Percentiles rank a stretch among this genome's conserved stretches.
These are phyloP conservation scores for Mallotus villosus DNA, from an alignment of 2,797 vertebrate species.

Conservation along the genomic window DNA sequence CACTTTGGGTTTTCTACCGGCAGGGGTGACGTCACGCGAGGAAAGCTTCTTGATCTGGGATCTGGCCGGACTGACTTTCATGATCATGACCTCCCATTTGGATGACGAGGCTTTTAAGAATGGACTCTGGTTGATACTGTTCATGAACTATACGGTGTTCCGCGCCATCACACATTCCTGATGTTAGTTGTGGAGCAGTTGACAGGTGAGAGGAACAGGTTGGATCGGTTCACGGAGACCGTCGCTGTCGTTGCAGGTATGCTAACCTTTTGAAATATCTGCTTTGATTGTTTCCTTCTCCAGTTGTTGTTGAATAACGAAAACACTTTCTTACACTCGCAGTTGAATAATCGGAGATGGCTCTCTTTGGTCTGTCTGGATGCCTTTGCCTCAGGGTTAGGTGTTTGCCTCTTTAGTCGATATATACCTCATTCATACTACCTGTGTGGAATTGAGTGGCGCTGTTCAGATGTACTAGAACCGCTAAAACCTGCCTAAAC, in stretches of 20 bases:
- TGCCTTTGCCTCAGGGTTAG: conserved; percentile 46
- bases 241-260: neutral
- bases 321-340: conserved; percentile 29
- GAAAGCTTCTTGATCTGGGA: no score
- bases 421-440: conserved; percentile 76
- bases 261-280: conserved; percentile 30
- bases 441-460: conserved; percentile 56
- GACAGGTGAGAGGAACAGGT: conserved; percentile 14
- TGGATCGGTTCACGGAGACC: neutral
- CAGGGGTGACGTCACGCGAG: no score
- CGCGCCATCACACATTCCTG: conserved; percentile 53
- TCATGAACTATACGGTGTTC: conserved; percentile 18
- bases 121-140: neutral
- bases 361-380: conserved; percentile 40
- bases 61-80: neutral
- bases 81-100: no score
- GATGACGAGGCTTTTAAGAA: neutral
- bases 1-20: neutral
- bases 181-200: conserved; percentile 39
- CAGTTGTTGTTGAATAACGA: conserved; percentile 37
- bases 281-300: conserved; percentile 48
- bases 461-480: conserved; percentile 56
- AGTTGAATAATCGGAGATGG: conserved; percentile 28
- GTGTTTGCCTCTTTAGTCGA: conserved; percentile 53
- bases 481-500: neutral